Evolutionary conservation across 2,797 vertebrate species (phyloP).

Genomic region (Numenius phaeopus): DNA sequence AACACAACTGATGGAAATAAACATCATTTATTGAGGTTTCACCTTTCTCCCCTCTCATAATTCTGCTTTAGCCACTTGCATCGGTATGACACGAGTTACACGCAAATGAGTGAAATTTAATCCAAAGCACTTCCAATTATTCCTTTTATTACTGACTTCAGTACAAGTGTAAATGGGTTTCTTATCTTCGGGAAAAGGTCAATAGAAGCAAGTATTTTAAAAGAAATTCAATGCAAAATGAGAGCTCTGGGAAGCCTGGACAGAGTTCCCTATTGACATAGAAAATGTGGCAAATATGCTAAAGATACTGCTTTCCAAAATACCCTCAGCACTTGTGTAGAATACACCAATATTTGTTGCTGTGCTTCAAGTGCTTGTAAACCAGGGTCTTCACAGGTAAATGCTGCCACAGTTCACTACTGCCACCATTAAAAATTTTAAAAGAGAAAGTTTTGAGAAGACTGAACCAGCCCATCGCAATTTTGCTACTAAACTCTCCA

Average conservation of each 20-base stretch:
- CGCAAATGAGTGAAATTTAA: not conserved
- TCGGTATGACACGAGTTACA: not conserved
- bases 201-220: not conserved
- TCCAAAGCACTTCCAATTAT: not conserved
- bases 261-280: rapidly evolving
- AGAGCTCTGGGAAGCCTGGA: not conserved
- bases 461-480: not conserved
- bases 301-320: not conserved
- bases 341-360: not conserved
- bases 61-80: not conserved
- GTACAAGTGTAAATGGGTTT: not conserved
- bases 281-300: not conserved
- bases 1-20: not conserved
- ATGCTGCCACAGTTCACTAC: not conserved
- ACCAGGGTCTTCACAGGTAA: not conserved
- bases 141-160: not conserved
- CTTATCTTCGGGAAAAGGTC: not conserved
- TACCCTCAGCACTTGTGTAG: not conserved
- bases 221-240: not conserved
- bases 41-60: not conserved
- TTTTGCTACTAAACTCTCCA: not conserved
- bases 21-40: not conserved
- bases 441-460: not conserved
- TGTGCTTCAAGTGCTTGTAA: not conserved
- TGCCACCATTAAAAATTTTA: not conserved